These are phyloP conservation scores for Cataglyphis cursor DNA, from an alignment of 2,888 invertebrate genomes.

Conservation along the genomic window DNA sequence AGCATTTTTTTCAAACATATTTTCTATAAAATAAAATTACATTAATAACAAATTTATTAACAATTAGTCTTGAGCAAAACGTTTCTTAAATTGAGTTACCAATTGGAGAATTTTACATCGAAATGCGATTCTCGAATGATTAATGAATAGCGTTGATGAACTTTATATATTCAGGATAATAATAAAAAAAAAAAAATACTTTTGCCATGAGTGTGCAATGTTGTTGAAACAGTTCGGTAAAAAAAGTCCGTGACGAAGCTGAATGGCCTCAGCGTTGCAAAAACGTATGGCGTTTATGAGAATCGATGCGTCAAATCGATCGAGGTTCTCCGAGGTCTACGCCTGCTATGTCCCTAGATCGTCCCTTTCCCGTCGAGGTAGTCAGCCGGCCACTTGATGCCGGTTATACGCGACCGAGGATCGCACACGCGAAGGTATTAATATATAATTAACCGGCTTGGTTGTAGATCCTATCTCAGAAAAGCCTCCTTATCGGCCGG, in stretches of 20 bases:
- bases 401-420: slow-evolving; percentile 76
- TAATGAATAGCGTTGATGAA: neutral
- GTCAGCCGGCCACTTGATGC: slow-evolving; percentile 63
- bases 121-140: neutral
- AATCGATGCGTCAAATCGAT: slow-evolving; percentile 18
- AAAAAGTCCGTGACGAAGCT: neutral
- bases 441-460: slow-evolving; percentile 85
- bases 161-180: neutral
- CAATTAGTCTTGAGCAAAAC: too few species aligned
- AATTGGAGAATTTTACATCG: neutral
- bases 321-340: neutral
- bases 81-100: neutral
- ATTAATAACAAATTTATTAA: neutral
- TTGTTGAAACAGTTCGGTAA: neutral
- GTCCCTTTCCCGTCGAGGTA: slow-evolving; percentile 29
- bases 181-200: neutral
- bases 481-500: slow-evolving; percentile 81
- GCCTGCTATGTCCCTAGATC: slow-evolving; percentile 7
- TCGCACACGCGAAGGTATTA: slow-evolving; percentile 85
- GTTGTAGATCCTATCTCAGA: slow-evolving; percentile 83
- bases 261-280: neutral
- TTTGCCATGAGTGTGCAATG: neutral
- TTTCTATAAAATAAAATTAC: neutral
- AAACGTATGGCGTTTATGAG: neutral
- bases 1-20: neutral